Evolutionary conservation across 2,888 invertebrate species (phyloP), one percentile per base, ranked within the genome.

Genomic region (Platerodrilus igneus): DNA sequence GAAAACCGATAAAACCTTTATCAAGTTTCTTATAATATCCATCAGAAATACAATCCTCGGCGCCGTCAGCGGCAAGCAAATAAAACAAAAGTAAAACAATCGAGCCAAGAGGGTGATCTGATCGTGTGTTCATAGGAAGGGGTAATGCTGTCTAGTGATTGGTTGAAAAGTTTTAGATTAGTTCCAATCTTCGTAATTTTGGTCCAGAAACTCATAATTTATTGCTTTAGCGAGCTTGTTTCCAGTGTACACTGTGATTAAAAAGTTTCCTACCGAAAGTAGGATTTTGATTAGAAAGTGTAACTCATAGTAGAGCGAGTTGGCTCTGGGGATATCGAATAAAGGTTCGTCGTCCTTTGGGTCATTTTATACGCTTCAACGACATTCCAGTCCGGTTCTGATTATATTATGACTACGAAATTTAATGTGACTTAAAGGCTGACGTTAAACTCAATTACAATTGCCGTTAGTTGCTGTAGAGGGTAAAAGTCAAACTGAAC

Each of bases 91-190:
- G 53, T 58, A 58, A 60, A 58, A 59, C 59, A 58, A 59, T 57
- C 53, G 56, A 57, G 51, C 56, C 57, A 56, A 54, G 49, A 49
- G 46, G 47, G 43, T 50, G 50, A 48, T 48, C 45, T 48, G 46
- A 48, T 48, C 37, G 48, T 33, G 39, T 46, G 25, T 42, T 36
- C 39, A 37, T 37, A 40, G 40, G 47, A 44, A 56, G 59, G 58
- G 57, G 55, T 62, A 60, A 62, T 60, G 58, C 57, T 52, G 54
- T 54, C 55, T 48, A 50, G 57, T 56, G 63, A 66, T 66, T 66
- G 64, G 64, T 56, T 59, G 62, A 62, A 63, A 64, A 64, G 63
- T 65, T 63, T 64, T 61, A 63, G 63, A 64, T 65, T 62, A 60
- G 57, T 62, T 59, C 62, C 61, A 60, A 63, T 64, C 65, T 64